Percentiles rank a stretch among this genome's conserved stretches.
phyloP scores from a whole-genome alignment of 2,113 vertebrate genomes.

The Thalassoma bifasciatum region DNA sequence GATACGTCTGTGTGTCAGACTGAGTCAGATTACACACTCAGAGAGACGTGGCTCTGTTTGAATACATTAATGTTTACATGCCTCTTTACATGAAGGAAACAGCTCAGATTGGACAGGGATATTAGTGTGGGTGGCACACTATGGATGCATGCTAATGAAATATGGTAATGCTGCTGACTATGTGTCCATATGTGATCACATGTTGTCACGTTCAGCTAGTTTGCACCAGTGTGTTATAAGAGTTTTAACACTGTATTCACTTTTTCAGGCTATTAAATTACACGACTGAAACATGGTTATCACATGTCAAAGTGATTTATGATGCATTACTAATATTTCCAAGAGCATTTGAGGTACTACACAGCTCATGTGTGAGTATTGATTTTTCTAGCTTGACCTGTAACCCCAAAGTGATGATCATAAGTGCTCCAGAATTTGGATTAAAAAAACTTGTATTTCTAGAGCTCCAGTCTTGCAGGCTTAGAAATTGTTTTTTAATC shows the following conservation, averaged over 20 bases:
- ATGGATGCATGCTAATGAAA: constrained; percentile 44
- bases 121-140: constrained; percentile 7
- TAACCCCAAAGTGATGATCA: background rate
- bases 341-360: background rate
- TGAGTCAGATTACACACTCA: constrained; percentile 7
- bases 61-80: constrained; percentile 33
- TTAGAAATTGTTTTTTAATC: too few species aligned
- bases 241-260: constrained; percentile 83
- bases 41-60: constrained; percentile 17
- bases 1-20: constrained; percentile 19
- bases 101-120: constrained; percentile 13
- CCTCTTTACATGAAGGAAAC: constrained; percentile 28
- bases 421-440: background rate
- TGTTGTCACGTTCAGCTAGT: constrained; percentile 67
- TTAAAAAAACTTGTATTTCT: background rate
- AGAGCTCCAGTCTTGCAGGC: background rate
- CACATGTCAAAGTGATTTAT: background rate
- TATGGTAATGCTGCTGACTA: constrained; percentile 18
- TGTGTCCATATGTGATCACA: constrained; percentile 16
- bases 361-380: background rate
- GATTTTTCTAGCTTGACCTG: background rate
- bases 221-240: constrained; percentile 52
- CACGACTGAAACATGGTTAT: constrained; percentile 5
- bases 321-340: background rate
- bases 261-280: constrained; percentile 78